Base-by-base conservation (phyloP, 1,140 invertebrate genomes). In the Drosophila pectinifera region DNA sequence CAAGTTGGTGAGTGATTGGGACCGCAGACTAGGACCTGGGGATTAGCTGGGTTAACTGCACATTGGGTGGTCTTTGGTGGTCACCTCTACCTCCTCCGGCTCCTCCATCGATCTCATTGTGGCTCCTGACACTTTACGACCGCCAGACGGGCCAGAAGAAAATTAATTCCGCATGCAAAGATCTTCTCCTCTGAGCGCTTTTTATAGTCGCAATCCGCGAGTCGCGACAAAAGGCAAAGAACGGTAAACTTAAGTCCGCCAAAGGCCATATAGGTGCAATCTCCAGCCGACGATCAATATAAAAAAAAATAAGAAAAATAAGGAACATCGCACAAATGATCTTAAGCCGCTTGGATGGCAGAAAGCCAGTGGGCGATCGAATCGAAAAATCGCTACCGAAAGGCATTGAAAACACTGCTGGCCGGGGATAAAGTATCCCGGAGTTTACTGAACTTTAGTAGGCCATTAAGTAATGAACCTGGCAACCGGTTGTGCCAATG, bases 231-330 rank as follows among this genome's bases (percentile, higher is more conserved):
- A 70, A 70, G 42, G 41, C 26, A 18, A 57, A 36, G 39, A 75
- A 76, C 73, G 72, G 73, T 76, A 76, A 76, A 76, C 46, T 65
- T 75, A 67, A 75, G 57, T 22, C 55, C 20, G 61, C 38, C 48
- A 53, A 39, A 58, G 61, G 34, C 72, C 53, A 75, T 75, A 58
- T 57, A 76, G 72, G 61, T 45, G 73, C 72, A 58, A 57, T 65
- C 72, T 67, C 51, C 73, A 42, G 72, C 46, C 34, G 54, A 49
- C 67, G 68, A 67, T 76, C 73, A 75, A 75, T 67, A 75, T 58
- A 49, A 49, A 42, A 43, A 70, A 54, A 34, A 46, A 18, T 4
- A 31, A 24, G 55, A 64, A 41, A 61, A 42, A 53, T 31, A 51
- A 68, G 43, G 46, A 39, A 43, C 26, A 57, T 72, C 26, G 42